Evolutionary conservation across 2,113 vertebrate genomes (phyloP).

Genomic region (Megaceryle torquata): DNA sequence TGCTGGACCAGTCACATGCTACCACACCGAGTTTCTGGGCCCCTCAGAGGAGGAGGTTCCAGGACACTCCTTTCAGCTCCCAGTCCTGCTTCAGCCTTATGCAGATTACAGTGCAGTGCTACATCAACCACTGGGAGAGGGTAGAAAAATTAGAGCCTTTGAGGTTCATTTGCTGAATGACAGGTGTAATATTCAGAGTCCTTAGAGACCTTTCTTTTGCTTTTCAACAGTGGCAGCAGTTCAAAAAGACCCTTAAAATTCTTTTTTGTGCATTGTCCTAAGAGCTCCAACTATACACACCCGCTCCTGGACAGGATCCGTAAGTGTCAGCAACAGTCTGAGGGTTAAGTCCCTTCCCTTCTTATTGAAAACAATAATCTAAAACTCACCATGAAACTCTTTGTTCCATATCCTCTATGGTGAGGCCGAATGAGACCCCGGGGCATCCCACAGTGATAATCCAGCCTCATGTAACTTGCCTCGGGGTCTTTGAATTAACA

Average conservation of each 20-base stretch:
- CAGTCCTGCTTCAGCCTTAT: not conserved
- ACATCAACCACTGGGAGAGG: not conserved
- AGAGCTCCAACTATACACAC: not conserved
- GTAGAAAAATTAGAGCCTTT: not conserved
- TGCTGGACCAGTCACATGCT: not conserved
- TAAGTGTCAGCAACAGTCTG: not conserved
- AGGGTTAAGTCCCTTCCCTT: conserved; percentile 9
- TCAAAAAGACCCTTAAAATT: not conserved
- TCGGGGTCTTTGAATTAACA: not conserved
- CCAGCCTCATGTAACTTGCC: conserved; percentile 27
- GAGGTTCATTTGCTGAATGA: not conserved
- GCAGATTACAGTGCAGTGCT: not conserved
- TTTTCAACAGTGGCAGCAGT: not conserved
- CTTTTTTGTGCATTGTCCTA: not conserved
- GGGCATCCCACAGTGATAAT: conserved; percentile 31
- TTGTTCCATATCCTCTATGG: not conserved
- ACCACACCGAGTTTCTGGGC: not conserved
- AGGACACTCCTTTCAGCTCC: not conserved
- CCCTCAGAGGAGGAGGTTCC: not conserved
- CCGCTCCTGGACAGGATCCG: not conserved
- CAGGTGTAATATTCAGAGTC: not conserved
- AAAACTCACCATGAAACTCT: conserved; percentile 36
- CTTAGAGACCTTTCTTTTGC: not conserved
- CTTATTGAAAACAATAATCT: conserved; percentile 10
- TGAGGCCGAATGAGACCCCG: not conserved